Percentiles rank a stretch among this genome's conserved stretches.
phyloP scores from a whole-genome alignment of 2,888 invertebrate genomes.

The Xestia ashworthii region DNA sequence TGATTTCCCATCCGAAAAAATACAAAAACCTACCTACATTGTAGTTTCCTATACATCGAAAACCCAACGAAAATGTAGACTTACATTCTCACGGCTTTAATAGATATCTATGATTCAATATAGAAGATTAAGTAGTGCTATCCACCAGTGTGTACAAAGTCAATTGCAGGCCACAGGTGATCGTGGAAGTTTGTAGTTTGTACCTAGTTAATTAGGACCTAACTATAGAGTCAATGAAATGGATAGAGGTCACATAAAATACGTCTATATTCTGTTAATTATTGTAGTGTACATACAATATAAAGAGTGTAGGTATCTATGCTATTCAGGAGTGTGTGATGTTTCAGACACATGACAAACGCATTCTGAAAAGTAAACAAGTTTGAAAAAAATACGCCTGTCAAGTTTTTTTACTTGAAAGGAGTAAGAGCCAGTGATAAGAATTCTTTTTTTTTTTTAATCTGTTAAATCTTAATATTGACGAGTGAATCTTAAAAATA shows the following conservation, averaged over 20 bases:
- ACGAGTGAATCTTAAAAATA: too few species aligned
- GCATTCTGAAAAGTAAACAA: neutral
- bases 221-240: neutral
- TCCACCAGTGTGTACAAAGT: neutral
- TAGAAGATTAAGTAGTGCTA: neutral
- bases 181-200: neutral
- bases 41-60: too few species aligned
- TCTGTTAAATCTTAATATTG: neutral
- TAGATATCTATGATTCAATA: neutral
- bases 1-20: too few species aligned
- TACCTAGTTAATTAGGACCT: conserved; percentile 32
- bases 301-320: neutral
- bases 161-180: conserved; percentile 31
- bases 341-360: neutral
- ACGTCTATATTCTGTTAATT: neutral
- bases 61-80: too few species aligned
- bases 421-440: neutral
- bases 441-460: neutral
- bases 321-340: neutral
- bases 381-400: neutral
- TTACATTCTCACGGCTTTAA: neutral
- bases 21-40: too few species aligned
- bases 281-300: neutral
- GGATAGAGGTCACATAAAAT: neutral
- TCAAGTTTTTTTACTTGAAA: neutral